Percentiles rank a stretch among this genome's conserved stretches.
phyloP scores from a whole-genome alignment of 2,113 vertebrate genomes.

The Xenus cinereus region DNA sequence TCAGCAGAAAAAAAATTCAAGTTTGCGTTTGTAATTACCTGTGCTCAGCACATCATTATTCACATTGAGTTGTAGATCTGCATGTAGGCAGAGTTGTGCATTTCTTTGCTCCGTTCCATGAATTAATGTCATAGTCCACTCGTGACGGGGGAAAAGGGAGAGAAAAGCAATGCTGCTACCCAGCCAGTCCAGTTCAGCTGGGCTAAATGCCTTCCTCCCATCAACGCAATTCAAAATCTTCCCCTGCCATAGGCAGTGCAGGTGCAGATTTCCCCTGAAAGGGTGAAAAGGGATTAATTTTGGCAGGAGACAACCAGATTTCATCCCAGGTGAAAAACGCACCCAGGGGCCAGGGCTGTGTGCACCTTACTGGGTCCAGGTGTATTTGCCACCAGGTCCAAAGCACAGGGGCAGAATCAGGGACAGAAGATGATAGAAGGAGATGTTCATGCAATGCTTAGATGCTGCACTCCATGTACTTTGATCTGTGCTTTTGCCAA shows the following conservation, averaged over 20 bases:
- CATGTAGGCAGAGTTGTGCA: neutral
- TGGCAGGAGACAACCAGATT: neutral
- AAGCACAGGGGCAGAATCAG: neutral
- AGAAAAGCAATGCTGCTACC: neutral
- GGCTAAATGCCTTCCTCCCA: neutral
- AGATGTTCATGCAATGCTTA: neutral
- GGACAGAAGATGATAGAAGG: neutral
- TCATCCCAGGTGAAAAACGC: neutral
- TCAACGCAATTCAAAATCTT: neutral
- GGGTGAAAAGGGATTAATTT: neutral
- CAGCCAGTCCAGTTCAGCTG: neutral
- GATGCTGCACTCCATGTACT: neutral
- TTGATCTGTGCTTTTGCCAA: neutral
- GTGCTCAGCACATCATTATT: neutral
- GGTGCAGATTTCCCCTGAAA: neutral
- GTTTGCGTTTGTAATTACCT: neutral
- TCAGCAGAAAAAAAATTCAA: neutral
- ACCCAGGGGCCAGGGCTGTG: neutral
- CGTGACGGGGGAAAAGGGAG: neutral
- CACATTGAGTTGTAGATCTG: neutral
- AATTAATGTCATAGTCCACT: neutral
- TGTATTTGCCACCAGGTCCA: neutral
- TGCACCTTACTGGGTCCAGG: neutral
- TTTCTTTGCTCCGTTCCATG: neutral
- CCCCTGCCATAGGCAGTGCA: neutral